Percentiles rank a stretch among this genome's conserved stretches.
Evolutionary conservation across 1,140 invertebrate species (phyloP).

Genomic region (Eciton burchellii): DNA sequence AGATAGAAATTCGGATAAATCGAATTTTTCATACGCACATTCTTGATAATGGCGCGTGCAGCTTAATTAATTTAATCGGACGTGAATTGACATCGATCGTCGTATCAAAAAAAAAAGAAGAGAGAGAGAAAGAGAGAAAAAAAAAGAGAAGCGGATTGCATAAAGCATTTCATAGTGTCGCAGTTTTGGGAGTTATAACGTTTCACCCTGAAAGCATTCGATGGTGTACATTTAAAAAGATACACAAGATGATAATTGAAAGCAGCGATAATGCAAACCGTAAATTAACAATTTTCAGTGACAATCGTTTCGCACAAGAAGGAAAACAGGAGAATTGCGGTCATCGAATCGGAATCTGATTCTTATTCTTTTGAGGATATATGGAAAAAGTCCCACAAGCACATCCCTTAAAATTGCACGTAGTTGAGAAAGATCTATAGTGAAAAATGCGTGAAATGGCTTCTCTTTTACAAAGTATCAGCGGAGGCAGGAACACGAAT

Average conservation of each 20-base stretch:
- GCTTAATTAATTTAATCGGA: not conserved
- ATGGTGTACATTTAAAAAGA: too few relatives aligned
- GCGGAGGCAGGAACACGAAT: not conserved
- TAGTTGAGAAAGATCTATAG: conserved; percentile 17
- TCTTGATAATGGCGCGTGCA: not conserved
- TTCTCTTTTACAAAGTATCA: conserved; percentile 47
- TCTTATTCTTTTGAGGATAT: conserved; percentile 2
- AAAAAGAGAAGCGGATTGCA: too few relatives aligned
- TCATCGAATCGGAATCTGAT: not conserved
- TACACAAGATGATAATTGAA: too few relatives aligned
- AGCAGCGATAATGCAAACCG: too few relatives aligned
- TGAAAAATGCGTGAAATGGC: conserved; percentile 15
- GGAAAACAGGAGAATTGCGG: not conserved
- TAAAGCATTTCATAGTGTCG: too few relatives aligned
- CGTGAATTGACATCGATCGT: too few relatives aligned
- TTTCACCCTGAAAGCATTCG: too few relatives aligned
- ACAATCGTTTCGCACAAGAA: not conserved
- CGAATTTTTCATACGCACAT: conserved; percentile 12
- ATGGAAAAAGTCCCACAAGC: too few relatives aligned
- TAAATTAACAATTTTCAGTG: not conserved
- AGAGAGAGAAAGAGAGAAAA: too few relatives aligned
- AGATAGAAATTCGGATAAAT: not conserved
- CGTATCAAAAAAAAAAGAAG: too few relatives aligned
- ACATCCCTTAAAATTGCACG: conserved; percentile 8
- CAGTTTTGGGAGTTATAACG: too few relatives aligned